Evolutionary conservation across 2,888 invertebrate genomes (phyloP), one percentile per base, ranked within the genome.

Genomic region (Drosophila quinaria): DNA sequence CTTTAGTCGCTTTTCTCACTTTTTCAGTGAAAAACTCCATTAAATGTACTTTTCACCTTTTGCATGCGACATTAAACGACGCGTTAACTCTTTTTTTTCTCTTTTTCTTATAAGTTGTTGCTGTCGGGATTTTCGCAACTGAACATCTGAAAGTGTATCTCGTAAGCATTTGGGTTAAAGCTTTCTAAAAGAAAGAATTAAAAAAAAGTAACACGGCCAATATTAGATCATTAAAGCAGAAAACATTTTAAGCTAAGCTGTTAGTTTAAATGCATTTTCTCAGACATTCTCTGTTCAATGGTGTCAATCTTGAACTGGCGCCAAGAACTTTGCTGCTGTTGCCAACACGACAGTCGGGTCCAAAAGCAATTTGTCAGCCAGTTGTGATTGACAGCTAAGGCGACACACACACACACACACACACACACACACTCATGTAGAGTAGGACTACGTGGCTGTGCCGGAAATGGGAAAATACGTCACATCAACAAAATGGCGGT

Each of bases 311-410:
- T 15, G 29, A 25, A 39, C 11, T 10, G 13, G 6, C 13, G 19
- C 39, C 19, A 15, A n/a, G 13, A 6, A 15, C 17, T 22, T 6
- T 19, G 50, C 51, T 22, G 33, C 33, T 41, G 37, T 37, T 44
- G 77, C 77, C 89, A 90, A 61, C 84, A 75, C 72, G 78, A 85
- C 88, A 88, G 73, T 66, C 67, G 74, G 65, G 82, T 85, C 78
- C 88, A 80, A 88, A 82, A 87, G 83, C 88, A 87, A 87, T 89
- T 87, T 87, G 87, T 87, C 87, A 87, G 77, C 56, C 86, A 77
- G 80, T 82, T 89, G 83, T 88, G 88, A 87, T 89, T 87, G 86
- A 88, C 86, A 89, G 88, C 72, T 77, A 68, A 79, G 75, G 72
- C 69, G 70, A 80, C 62, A 74, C 75, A 41, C 66, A 52, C 49